Evolutionary conservation across 1,140 invertebrate species (phyloP), one percentile per base, ranked within the genome.

Genomic region (Penaeus chinensis): DNA sequence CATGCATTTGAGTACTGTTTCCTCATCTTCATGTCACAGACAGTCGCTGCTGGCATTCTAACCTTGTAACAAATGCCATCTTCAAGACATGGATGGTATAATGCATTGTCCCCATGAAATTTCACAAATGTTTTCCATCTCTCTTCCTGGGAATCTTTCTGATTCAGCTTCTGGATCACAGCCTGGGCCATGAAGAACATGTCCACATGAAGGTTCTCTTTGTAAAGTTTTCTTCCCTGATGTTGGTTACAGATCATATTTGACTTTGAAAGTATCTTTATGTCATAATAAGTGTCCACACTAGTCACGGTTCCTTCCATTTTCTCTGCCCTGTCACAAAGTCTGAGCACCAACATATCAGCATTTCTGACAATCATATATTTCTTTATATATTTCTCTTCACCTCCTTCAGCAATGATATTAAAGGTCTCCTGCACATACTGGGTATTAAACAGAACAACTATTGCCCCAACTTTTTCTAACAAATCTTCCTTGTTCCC

Each of bases 221-320:
- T 54, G 16, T 54, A 54, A 11, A 54, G 54, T 54, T 54, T 24
- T 18, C 24, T 61, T 22, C 27, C 19, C 7, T 60, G 77, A 3
- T 18, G n/a, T 60, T 42, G 19, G 54, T n/a, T 79, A 27, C n/a
- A 79, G 16, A 79, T 24, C 22, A 79, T n/a, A 61, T 60, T 24
- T 60, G 77, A 79, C 20, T 79, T 79, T 60, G 77, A 79, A 60
- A 79, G 42, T 24, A 79, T 61, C 61, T 79, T 79, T 47, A 79
- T 60, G 11, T 79, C 19, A 79, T 24, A 79, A 24, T 24, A n/a
- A n/a, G 24, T 27, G 54, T 54, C 54, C 54, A 13, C 11, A 16
- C 11, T 16, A 13, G 54, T 54, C 54, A 11, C 54, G 5, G 16
- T 54, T 54, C 11, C 54, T 54, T 54, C 54, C 54, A 60, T 42